Base-by-base conservation (phyloP, 2,888 invertebrate genomes). In the Orchesella flavescens region DNA sequence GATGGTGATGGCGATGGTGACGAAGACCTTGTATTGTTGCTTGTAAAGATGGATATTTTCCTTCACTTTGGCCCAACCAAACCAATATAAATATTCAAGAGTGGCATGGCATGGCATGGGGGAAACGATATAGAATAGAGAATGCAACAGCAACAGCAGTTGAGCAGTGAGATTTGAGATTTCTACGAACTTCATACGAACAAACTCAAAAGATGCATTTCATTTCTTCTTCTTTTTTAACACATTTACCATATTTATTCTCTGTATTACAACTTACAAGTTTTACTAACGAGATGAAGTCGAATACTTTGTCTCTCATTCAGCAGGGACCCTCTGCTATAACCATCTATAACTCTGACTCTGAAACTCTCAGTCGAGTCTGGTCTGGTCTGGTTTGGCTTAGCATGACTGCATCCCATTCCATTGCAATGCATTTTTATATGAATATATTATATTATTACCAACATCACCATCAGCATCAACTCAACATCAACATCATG, bases 1-100 rank as follows among this genome's bases (percentile, higher is more conserved):
- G 83, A 83, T 83, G 83, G 83, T 83, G 83, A 55, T 77, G 77
- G 77, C 83, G 83, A 83, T 83, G 83, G 83, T 83, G 83, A 83
- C 83, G 83, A 83, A 83, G 83, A 77, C 77, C 83, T 83, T 83
- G 83, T 83, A 83, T 77, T 83, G 83, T 83, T 83, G 83, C 83
- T 83, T 83, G 83, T 83, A 83, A 83, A 76, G 82, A 71, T 63
- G 83, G 73, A 77, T 57, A 73, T 80, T 80, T 71, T 78, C 55
- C 66, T 53, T 34, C 75, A 59, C 44, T 43, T 53, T 53, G 21
- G 55, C 74, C 7, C 34, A 34, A 34, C 34, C 34, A 34, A 34
- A 34, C 34, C 34, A 34, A 34, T 34, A 34, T 34, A 34, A 34
- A 34, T 34, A 34, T 34, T 34, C 34, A 34, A 34, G 83, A 66